phyloP scores from a whole-genome alignment of 2,888 invertebrate species.

The Drosophila merina region DNA sequence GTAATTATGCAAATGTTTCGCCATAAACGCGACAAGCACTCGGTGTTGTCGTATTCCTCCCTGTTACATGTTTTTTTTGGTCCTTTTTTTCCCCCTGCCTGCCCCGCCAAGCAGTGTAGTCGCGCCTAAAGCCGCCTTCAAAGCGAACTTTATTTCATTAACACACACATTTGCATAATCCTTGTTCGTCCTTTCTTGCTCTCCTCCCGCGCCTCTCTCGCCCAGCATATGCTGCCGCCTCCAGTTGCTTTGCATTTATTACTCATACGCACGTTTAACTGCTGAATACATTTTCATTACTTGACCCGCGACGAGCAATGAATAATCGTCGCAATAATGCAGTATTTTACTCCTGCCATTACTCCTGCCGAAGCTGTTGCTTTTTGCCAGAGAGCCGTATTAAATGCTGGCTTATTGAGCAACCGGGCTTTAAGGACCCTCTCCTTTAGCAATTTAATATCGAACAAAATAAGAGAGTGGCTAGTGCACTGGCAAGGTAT shows the following conservation, averaged over 20 bases:
- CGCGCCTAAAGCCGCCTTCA: constrained; percentile 64
- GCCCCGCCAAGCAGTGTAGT: constrained; percentile 5
- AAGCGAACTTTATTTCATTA: constrained; percentile 77
- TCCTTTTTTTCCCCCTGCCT: not conserved
- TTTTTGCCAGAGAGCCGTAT: constrained; percentile 6
- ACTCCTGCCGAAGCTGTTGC: constrained; percentile 6
- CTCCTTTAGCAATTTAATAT: constrained; percentile 28
- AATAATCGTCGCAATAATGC: constrained; percentile 69
- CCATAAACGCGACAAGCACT: constrained; percentile 73
- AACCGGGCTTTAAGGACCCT: constrained; percentile 7
- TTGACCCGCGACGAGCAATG: constrained; percentile 62
- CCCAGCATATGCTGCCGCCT: constrained; percentile 22
- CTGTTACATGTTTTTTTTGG: constrained; percentile 16
- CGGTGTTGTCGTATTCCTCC: constrained; percentile 44
- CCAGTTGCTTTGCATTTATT: constrained; percentile 62
- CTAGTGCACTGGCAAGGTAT: not conserved
- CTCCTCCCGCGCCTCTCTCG: not conserved
- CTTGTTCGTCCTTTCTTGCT: constrained; percentile 18
- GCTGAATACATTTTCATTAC: constrained; percentile 74
- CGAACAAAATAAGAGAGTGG: constrained; percentile 2
- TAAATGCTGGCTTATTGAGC: constrained; percentile 24
- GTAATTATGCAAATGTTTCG: constrained; percentile 77
- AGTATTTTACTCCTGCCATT: constrained; percentile 32
- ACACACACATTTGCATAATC: constrained; percentile 74
- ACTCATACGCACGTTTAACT: constrained; percentile 75